Conservation (phyloP, 2,113 vertebrate genomes). For the Verasper variegatus region DNA sequence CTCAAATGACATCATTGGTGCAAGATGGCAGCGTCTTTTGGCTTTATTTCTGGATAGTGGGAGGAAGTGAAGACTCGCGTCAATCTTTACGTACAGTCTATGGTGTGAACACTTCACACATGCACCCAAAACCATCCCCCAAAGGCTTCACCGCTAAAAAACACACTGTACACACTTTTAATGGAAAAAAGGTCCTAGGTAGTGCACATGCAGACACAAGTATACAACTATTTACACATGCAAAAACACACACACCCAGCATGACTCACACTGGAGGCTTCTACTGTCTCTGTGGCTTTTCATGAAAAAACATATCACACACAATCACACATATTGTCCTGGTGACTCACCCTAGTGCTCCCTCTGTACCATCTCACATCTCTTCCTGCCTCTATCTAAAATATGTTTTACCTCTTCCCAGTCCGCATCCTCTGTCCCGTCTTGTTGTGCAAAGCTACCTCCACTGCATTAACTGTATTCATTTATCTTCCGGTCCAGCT, state of each 20-base stretch:
- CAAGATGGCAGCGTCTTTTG: no score
- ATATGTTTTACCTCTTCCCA: neutral
- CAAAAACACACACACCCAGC: neutral
- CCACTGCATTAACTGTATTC: neutral
- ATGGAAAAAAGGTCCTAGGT: neutral
- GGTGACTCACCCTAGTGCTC: constrained; percentile 55
- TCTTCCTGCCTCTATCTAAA: constrained; percentile 17
- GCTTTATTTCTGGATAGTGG: no score
- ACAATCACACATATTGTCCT: constrained; percentile 16
- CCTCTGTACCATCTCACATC: constrained; percentile 30
- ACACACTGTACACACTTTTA: neutral
- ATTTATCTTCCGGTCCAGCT: neutral
- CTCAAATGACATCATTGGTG: no score
- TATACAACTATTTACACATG: constrained; percentile 46
- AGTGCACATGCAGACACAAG: constrained; percentile 24
- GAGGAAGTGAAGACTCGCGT: no score
- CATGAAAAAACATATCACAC: constrained; percentile 36
- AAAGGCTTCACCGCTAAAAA: neutral
- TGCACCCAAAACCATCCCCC: neutral
- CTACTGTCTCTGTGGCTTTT: constrained; percentile 35
- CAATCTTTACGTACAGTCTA: no score
- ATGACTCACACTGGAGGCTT: constrained; percentile 52
- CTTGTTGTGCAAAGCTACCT: neutral
- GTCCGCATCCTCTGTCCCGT: constrained; percentile 4
- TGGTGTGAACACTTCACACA: no score